Base-by-base conservation (phyloP, 2,113 vertebrate genomes). In the Syrrhaptes paradoxus region DNA sequence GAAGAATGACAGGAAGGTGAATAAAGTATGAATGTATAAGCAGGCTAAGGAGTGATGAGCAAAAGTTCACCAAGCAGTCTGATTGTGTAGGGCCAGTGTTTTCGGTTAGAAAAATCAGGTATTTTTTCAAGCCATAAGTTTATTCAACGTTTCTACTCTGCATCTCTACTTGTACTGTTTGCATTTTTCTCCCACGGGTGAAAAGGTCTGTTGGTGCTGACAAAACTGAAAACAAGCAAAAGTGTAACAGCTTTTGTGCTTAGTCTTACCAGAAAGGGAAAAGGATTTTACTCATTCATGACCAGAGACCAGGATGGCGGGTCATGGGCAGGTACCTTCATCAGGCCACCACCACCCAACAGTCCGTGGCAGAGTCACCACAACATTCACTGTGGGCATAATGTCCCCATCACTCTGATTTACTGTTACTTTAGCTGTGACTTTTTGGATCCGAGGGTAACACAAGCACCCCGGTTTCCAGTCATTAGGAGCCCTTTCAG, bases 401-500 rank as follows among this genome's bases (percentile, higher is more conserved):
- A 26, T 2, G 10, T 19, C 20, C 26, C 38, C 1, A 0, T 6
- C 22, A 2, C 5, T 29, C 5, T 10, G 11, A 11, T 5, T 19
- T 52, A 9, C 28, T 0, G 3, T 9, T 17, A 13, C 58, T 66
- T 9, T 4, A 10, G 20, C 36, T 2, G 10, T 13, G 41, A 41
- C 11, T 4, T 21, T 20, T 2, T 7, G 21, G 13, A 10, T 0
- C 6, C 0, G 11, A 2, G 13, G 13, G 4, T 5, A 51, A 17
- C 11, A 4, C 4, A 5, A 9, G 7, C 1, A 1, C 1, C 59
- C 6, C 15, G 1, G 19, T 3, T 45, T 4, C 17, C 55, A 3
- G 12, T 1, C 4, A 0, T 3, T 0, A 3, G 11, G 1, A 8
- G 1, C 38, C 8, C n/a, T 6, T 1, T 2, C 10, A 6, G 6